phyloP scores from a whole-genome alignment of 2,113 vertebrate genomes.

The Podarcis muralis region DNA sequence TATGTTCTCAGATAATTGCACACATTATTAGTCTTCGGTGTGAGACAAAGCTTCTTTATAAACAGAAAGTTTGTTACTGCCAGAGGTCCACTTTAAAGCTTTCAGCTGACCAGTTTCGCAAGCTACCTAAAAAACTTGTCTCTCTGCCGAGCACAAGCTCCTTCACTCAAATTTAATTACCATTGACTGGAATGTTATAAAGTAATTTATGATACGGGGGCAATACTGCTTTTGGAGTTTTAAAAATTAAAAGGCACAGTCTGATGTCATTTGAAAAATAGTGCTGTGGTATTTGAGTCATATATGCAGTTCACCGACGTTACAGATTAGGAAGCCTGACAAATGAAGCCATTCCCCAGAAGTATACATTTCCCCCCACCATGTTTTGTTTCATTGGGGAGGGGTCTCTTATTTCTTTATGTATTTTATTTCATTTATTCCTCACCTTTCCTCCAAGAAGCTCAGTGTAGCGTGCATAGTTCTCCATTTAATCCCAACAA shows the following conservation, averaged over 20 bases:
- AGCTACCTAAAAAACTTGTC: conserved; percentile 50
- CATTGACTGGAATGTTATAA: conserved; percentile 40
- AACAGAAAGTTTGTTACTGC: conserved; percentile 48
- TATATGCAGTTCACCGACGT: conserved; percentile 22
- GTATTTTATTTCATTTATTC: neutral
- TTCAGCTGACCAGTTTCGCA: conserved; percentile 56
- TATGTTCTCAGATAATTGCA: conserved; percentile 54
- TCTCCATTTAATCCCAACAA: too few species aligned
- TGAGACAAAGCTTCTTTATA: conserved; percentile 48
- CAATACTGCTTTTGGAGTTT: conserved; percentile 44
- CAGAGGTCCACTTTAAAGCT: conserved; percentile 56
- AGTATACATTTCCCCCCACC: neutral
- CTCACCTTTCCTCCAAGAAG: neutral
- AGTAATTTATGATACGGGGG: conserved; percentile 27
- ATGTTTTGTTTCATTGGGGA: neutral
- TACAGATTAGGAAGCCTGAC: neutral
- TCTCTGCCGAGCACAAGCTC: conserved; percentile 47
- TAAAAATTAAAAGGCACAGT: neutral
- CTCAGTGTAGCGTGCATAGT: neutral
- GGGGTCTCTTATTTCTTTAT: neutral
- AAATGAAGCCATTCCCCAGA: neutral
- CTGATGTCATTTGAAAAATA: conserved; percentile 46
- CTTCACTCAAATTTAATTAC: conserved; percentile 57
- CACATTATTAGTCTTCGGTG: conserved; percentile 44
- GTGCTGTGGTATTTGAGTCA: conserved; percentile 13